Evolutionary conservation across 1,140 invertebrate species (phyloP), one percentile per base, ranked within the genome.

Genomic region (Dolichoris vasculosae): DNA sequence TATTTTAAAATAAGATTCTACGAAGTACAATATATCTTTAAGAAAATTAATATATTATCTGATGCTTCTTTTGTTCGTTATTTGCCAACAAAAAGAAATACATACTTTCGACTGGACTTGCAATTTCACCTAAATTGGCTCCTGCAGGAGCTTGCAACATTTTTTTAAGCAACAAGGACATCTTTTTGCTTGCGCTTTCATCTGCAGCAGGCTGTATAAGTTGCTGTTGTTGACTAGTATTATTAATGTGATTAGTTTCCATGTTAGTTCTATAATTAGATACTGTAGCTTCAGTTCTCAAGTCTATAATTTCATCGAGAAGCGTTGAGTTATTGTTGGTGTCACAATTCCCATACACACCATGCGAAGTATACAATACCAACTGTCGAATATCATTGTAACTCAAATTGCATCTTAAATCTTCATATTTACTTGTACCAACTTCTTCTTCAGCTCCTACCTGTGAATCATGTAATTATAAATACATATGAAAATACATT

Each of bases 81-180:
- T 69, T 11, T 69, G 32, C 4, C n/a, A n/a, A 73, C 2, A 73
- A 73, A n/a, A n/a, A 43, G 11, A 77, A 48, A 77, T 76, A 83
- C 79, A n/a, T 82, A 85, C 87, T 86, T 46, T 88, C 77, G 4
- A 89, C 87, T 9, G 91, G 90, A 63, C 89, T 89, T 0, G 90
- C 91, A 30, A 93, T 91, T 67, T 91, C 90, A 40, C 90, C 90
- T 20, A 93, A 86, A 88, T 92, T 92, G 2, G 90, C 89, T n/a
- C 92, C 92, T 20, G 88, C 87, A n/a, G 93, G 93, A 20, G 93
- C 92, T 82, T 93, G 91, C 0, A 93, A 84, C 92, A 93, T 93
- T 87, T 91, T 92, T 81, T 91, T 92, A 2, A 93, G 40, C 9
- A 93, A 82, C 30, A 91, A 85, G 0, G 91, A 88, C 73, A 80